Evolutionary conservation across 2,797 vertebrate genomes (phyloP), one percentile per base, ranked within the genome.

Genomic region (Scleropages formosus): DNA sequence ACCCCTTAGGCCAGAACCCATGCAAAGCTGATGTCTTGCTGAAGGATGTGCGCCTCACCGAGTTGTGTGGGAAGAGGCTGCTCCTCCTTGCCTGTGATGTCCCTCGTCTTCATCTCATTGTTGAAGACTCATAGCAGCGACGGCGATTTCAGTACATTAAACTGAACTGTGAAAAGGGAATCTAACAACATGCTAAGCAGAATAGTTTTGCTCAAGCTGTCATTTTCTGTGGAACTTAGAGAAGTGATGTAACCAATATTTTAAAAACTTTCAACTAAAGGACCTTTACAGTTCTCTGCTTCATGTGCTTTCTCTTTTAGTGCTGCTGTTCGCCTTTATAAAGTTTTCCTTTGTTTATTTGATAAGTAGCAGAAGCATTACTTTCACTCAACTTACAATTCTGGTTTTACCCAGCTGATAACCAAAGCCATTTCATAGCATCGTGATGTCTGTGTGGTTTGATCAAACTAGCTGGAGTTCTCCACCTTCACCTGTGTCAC

Each of bases 1-100:
- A 39, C 6, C 2, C 6, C 31, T 6, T 31, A 39, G 39, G 31
- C 31, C 31, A 39, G 39, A 39, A n/a, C n/a, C n/a, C 2, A 39
- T 6, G 31, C n/a, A 10, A 53, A 10, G 49, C 10, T 8, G 10
- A 8, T 10, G 53, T 11, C 12, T 3, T 82, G 78, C 74, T 81
- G 75, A 79, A 78, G 78, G 81, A 84, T 80, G 85, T 89, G 88
- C 83, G 83, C 77, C 31, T 79, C 75, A 46, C 73, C 79, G 70
- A 53, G 1, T 75, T 47, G 73, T 64, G 73, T 49, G 18, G 24
- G 46, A 3, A 73, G 61, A 62, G 10, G 78, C 31, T 39, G 2
- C 31, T 6, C 6, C 31, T 6, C 31, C 31, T 2, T 31, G 31
- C 6, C 31, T 6, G 6, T 39, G n/a, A n/a, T n/a, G n/a, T 31